Percentiles rank a stretch among this genome's conserved stretches.
Evolutionary conservation across 2,113 vertebrate genomes (phyloP).

Genomic region (Pedionomus torquatus): DNA sequence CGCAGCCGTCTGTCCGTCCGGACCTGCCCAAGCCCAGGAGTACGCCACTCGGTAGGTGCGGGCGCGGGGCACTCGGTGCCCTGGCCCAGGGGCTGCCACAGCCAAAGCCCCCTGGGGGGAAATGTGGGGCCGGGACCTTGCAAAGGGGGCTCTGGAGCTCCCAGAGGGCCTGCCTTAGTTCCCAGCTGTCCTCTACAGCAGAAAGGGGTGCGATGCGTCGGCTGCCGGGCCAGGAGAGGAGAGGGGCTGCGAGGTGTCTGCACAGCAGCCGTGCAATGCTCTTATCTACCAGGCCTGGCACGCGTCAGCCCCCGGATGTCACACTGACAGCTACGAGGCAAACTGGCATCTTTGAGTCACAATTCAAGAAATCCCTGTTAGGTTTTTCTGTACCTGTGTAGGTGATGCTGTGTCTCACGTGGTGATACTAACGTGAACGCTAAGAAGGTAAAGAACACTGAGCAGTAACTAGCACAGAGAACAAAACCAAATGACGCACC

Average conservation of each 20-base stretch:
- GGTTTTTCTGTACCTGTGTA: slow-evolving; percentile 15
- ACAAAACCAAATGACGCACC: slow-evolving; percentile 68
- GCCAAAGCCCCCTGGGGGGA: not conserved
- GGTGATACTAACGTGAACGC: slow-evolving; percentile 34
- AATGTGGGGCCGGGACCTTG: slow-evolving; percentile 17
- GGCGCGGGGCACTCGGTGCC: not conserved
- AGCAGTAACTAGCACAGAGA: slow-evolving; percentile 62
- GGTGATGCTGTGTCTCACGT: not conserved
- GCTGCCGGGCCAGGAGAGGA: slow-evolving; percentile 18
- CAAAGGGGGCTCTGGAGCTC: not conserved
- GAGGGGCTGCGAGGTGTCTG: not conserved
- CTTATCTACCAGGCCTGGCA: slow-evolving; percentile 7
- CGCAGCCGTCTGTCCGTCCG: slow-evolving; percentile 29
- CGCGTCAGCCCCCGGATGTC: slow-evolving; percentile 1
- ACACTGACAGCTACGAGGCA: not conserved
- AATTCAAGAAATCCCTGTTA: not conserved
- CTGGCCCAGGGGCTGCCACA: no score
- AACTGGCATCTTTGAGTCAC: not conserved
- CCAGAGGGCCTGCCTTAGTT: not conserved
- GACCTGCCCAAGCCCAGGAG: slow-evolving; percentile 22
- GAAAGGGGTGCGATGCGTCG: not conserved
- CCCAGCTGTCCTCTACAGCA: slow-evolving; percentile 42
- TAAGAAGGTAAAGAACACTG: slow-evolving; percentile 64
- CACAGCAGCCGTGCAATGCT: slow-evolving; percentile 11
- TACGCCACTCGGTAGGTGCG: not conserved